Evolutionary conservation across 1,140 invertebrate genomes (phyloP).

Genomic region (silkworm (Bombyx mori)): ASM3026992v2 NC_085127.1:4839001-4839500

Average conservation of each 20-base stretch:
- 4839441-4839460: too few relatives aligned
- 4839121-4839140: background rate
- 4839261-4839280: conserved; percentile 30
- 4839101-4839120: background rate
- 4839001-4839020: conserved; percentile 8
- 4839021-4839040: conserved; percentile 9
- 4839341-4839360: too few relatives aligned
- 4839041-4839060: conserved; percentile 15
- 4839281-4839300: too few relatives aligned
- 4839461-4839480: too few relatives aligned
- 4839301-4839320: too few relatives aligned
- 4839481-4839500: too few relatives aligned
- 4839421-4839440: too few relatives aligned
- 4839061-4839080: conserved; percentile 21
- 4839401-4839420: too few relatives aligned
- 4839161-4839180: conserved; percentile 31
- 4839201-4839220: conserved; percentile 56
- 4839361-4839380: too few relatives aligned
- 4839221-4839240: conserved; percentile 54
- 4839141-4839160: conserved; percentile 30
- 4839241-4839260: conserved; percentile 53
- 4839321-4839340: too few relatives aligned
- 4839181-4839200: conserved; percentile 42
- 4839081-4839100: conserved; percentile 10
- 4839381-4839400: too few relatives aligned